These are phyloP conservation scores for Coreius guichenoti DNA, from an alignment of 2,797 vertebrate species.

Conservation along the genomic window DNA sequence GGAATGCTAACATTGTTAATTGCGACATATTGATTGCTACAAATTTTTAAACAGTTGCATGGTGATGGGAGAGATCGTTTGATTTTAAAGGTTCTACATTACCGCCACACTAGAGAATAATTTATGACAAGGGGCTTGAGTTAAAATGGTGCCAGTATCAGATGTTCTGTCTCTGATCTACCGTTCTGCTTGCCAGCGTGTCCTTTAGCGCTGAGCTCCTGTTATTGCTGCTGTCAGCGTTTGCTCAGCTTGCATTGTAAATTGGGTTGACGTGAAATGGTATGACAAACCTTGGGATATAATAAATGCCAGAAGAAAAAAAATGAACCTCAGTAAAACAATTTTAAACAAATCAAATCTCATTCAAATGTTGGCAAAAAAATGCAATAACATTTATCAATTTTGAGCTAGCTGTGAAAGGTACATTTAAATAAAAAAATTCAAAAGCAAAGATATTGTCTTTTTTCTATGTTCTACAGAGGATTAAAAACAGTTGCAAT, in stretches of 20 bases:
- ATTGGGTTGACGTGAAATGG: conserved; percentile 4
- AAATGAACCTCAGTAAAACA: background rate
- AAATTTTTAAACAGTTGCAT: background rate
- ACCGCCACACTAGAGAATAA: conserved; percentile 6
- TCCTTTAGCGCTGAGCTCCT: conserved; percentile 29
- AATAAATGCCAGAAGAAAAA: background rate
- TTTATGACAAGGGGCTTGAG: conserved; percentile 32
- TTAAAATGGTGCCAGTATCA: conserved; percentile 14
- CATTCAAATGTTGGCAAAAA: background rate
- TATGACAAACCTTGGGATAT: background rate
- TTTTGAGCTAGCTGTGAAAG: background rate
- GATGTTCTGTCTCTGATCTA: conserved; percentile 28
- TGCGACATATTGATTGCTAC: background rate
- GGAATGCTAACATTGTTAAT: conserved; percentile 20
- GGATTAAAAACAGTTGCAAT: background rate
- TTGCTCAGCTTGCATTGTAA: conserved; percentile 15
- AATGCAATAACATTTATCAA: background rate
- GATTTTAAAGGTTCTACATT: conserved; percentile 9
- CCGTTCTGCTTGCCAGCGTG: conserved; percentile 17
- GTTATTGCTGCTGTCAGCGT: conserved; percentile 39
- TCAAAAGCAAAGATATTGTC: background rate
- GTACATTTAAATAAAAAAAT: background rate
- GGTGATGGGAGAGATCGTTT: background rate
- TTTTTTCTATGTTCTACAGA: background rate
- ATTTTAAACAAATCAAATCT: conserved; percentile 1